A percentile compares a stretch with the other conserved stretches of the same genome.
Evolutionary conservation across 2,888 invertebrate species (phyloP).

Genomic region (Noctuana brunneofusca): DNA sequence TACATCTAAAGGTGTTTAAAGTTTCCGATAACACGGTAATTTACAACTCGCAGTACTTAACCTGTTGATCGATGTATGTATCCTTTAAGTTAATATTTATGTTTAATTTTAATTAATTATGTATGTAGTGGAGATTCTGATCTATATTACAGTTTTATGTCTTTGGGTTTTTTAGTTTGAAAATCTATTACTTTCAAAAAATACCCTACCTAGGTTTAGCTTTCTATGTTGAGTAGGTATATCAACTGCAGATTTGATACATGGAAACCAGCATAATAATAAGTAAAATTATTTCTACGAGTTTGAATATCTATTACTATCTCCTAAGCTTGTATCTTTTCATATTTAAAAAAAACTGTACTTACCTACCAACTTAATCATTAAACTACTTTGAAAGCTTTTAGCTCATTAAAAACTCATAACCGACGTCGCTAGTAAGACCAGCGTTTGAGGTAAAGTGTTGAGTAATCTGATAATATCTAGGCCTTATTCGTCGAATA

Average conservation of each 20-base stretch:
- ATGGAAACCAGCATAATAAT: not conserved
- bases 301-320: slow-evolving; percentile 6
- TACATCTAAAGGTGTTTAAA: slow-evolving; percentile 25
- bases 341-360: slow-evolving; percentile 1
- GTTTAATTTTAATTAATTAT: not conserved
- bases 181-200: not conserved
- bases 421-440: not conserved
- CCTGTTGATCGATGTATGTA: slow-evolving; percentile 3
- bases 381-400: slow-evolving; percentile 18
- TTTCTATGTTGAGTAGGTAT: no score
- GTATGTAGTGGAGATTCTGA: not conserved
- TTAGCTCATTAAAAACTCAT: slow-evolving; percentile 7
- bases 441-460: slow-evolving; percentile 16
- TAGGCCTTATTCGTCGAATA: slow-evolving; percentile 64
- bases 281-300: not conserved
- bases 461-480: slow-evolving; percentile 34
- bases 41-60: slow-evolving; percentile 13
- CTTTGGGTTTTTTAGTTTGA: slow-evolving; percentile 8
- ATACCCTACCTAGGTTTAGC: not conserved
- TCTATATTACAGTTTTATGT: not conserved
- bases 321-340: slow-evolving; percentile 21
- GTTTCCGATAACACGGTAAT: slow-evolving; percentile 18
- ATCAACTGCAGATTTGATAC: not conserved
- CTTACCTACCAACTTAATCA: no score
- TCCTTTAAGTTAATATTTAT: not conserved